phyloP scores from a whole-genome alignment of 2,888 invertebrate species.

The Mycalesis mineus region DNA sequence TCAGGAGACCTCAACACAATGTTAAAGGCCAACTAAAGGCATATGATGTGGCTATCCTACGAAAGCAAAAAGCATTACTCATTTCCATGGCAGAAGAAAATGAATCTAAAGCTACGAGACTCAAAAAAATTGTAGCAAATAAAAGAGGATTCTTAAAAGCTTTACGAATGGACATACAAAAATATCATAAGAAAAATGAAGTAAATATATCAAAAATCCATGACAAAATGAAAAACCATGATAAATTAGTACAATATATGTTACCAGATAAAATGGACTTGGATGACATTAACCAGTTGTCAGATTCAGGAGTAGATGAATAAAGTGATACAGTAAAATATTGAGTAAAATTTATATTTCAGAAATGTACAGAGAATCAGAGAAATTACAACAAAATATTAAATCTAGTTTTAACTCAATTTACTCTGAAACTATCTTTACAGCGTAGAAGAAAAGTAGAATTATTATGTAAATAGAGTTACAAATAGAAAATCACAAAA shows the following conservation, averaged over 20 bases:
- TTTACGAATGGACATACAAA: slow-evolving; percentile 64
- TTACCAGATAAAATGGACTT: slow-evolving; percentile 39
- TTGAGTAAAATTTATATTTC: slow-evolving; percentile 76
- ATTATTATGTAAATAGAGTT: slow-evolving; percentile 50
- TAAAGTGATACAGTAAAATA: slow-evolving; percentile 48
- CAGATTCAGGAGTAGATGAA: slow-evolving; percentile 46
- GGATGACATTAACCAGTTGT: slow-evolving; percentile 48
- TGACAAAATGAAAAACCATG: slow-evolving; percentile 53
- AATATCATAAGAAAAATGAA: slow-evolving; percentile 67
- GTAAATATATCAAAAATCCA: slow-evolving; percentile 51
- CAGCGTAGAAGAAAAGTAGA: slow-evolving; percentile 66
- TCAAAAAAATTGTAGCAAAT: slow-evolving; percentile 58
- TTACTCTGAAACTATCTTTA: slow-evolving; percentile 53
- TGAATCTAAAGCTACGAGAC: slow-evolving; percentile 54
- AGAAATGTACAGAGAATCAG: slow-evolving; percentile 72
- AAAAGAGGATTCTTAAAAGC: slow-evolving; percentile 66
- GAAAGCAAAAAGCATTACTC: slow-evolving; percentile 57
- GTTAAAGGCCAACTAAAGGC: slow-evolving; percentile 60
- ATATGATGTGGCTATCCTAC: slow-evolving; percentile 55
- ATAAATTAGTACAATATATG: slow-evolving; percentile 41
- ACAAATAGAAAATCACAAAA: slow-evolving; percentile 45
- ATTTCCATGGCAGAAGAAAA: slow-evolving; percentile 63
- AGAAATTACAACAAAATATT: slow-evolving; percentile 72
- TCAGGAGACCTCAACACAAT: slow-evolving; percentile 64
- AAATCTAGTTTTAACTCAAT: slow-evolving; percentile 56